Evolutionary conservation across 2,888 invertebrate genomes (phyloP), one percentile per base, ranked within the genome.

Genomic region (Philereme vetulata): DNA sequence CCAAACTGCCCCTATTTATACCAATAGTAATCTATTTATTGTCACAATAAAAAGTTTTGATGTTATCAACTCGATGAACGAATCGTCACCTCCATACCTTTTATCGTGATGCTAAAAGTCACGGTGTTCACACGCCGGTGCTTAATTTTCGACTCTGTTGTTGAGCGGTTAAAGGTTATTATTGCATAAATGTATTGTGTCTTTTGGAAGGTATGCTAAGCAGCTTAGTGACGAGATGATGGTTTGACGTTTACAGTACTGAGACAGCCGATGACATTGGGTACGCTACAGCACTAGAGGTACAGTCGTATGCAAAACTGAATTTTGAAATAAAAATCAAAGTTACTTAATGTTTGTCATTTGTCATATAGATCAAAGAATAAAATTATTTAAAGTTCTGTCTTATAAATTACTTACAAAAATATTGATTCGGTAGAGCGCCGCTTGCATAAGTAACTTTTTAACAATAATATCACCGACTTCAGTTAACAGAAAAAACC

Each of bases 21-120:
- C 84, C 84, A 86, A 86, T 88, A 81, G 78, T 90, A 90, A 90
- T 90, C 90, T 90, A 90, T 90, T 90, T 92, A 90, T 91, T 91
- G 90, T 90, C 82, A 88, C 82, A 86, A 87, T 88, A 88, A 91
- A 90, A 91, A 88, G 81, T 86, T 85, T 86, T 84, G 90, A 90
- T 91, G 84, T 89, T 90, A 91, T 92, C 91, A 81, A 84, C 75
- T 79, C 86, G 88, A 85, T 86, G 90, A 90, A 88, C 88, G 91
- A 90, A 89, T 90, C 82, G 89, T 91, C 90, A 91, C 89, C 87
- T 85, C 81, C 78, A 71, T 80, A 80, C 75, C 78, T 80, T 88
- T 57, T 87, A 88, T 87, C 87, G 77, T 75, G 88, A 90, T 88
- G 89, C 85, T 84, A 90, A 90, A 89, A 89, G 90, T 87, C 88